Evolutionary conservation across 2,797 vertebrate species (phyloP).

Genomic region (Pangasius mekongensis): DNA sequence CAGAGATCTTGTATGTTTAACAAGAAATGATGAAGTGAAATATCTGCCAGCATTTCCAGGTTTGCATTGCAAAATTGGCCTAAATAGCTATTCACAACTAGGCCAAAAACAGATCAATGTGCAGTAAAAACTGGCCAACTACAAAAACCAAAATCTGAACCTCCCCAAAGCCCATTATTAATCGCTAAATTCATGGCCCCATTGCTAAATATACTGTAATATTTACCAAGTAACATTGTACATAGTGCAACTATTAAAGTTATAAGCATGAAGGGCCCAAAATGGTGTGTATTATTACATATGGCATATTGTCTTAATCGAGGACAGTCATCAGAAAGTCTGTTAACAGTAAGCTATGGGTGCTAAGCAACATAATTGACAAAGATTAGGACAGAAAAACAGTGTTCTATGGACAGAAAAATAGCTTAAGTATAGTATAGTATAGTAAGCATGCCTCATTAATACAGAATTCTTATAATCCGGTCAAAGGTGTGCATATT

Average conservation of each 20-base stretch:
- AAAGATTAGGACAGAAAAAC: background rate
- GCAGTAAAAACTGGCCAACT: background rate
- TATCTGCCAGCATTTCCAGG: background rate
- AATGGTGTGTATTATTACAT: background rate
- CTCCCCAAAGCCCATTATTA: background rate
- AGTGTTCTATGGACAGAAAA: background rate
- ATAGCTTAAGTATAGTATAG: background rate
- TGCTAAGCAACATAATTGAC: background rate
- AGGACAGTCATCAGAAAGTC: background rate
- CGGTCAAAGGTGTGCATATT: background rate
- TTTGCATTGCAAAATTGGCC: background rate
- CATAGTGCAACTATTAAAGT: background rate
- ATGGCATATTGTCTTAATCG: background rate
- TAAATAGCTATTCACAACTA: background rate
- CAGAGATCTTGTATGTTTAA: background rate
- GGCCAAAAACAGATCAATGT: background rate
- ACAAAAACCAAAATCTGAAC: background rate
- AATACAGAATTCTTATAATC: background rate
- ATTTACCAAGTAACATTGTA: background rate
- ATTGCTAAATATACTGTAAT: background rate
- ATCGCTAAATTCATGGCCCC: background rate
- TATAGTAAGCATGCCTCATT: background rate
- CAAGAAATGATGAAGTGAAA: background rate
- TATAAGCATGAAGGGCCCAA: too few species aligned
- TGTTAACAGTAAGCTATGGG: background rate